These are phyloP conservation scores for Drosophila athabasca DNA, from an alignment of 1,140 invertebrate species.

Conservation along the genomic window DNA sequence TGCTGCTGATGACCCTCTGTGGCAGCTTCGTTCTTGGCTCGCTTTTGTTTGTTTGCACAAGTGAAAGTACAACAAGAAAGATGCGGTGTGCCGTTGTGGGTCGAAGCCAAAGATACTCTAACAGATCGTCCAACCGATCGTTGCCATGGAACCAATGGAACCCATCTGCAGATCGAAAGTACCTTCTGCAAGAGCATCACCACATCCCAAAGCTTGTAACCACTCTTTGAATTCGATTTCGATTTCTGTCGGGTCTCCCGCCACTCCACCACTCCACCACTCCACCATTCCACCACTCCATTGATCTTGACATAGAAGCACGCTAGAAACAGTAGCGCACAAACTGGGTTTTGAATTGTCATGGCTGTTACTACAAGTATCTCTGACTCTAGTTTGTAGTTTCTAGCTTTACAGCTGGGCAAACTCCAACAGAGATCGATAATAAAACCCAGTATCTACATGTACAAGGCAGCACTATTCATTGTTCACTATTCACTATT, in stretches of 20 bases:
- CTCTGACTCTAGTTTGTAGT: not conserved
- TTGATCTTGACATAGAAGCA: constrained; percentile 73
- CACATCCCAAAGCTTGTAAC: constrained; percentile 53
- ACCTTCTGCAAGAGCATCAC: no score
- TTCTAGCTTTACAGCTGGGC: constrained; percentile 28
- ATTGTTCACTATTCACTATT: constrained; percentile 2
- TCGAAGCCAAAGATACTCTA: no score
- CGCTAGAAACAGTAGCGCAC: constrained; percentile 30
- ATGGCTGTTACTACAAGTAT: constrained; percentile 5
- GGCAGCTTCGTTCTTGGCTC: constrained; percentile 48
- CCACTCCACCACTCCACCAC: constrained; percentile 1
- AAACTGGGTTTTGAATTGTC: constrained; percentile 20
- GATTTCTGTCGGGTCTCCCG: constrained; percentile 24
- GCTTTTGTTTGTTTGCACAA: constrained; percentile 64
- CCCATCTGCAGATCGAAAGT: no score
- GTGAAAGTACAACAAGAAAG: constrained; percentile 62
- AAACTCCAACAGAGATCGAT: constrained; percentile 29
- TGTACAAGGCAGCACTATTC: constrained; percentile 23
- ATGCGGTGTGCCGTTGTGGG: no score
- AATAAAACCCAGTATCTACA: constrained; percentile 19
- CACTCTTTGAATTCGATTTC: constrained; percentile 35
- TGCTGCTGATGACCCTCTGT: constrained; percentile 36
- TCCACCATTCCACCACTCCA: constrained; percentile 8
- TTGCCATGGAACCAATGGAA: no score
- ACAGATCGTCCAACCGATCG: no score